Evolutionary conservation across 2,888 invertebrate genomes (phyloP).

Genomic region (Xylota sylvarum): DNA sequence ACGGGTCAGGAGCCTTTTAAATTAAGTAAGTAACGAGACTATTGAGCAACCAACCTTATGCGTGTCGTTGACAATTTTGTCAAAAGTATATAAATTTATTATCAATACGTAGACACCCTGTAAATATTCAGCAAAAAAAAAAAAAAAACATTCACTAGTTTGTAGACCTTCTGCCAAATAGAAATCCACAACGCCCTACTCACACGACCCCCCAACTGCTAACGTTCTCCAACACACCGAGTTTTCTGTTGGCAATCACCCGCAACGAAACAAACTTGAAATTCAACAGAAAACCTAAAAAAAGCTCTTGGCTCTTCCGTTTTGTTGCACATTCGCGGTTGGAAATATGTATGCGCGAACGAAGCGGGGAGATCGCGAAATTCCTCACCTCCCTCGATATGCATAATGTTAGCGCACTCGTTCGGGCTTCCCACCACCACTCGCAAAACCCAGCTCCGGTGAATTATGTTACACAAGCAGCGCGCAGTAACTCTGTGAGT

Average conservation of each 20-base stretch:
- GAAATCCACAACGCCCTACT: neutral
- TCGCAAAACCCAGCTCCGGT: conserved; percentile 31
- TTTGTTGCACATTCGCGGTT: conserved; percentile 61
- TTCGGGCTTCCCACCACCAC: neutral
- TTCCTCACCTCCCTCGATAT: conserved; percentile 40
- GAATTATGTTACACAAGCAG: conserved; percentile 65
- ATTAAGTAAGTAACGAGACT: no score
- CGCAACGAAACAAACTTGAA: conserved; percentile 43
- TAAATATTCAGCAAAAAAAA: no score
- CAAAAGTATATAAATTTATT: no score
- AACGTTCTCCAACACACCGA: conserved; percentile 3
- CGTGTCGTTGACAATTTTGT: no score
- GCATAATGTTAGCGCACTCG: conserved; percentile 17
- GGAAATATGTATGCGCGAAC: conserved; percentile 14
- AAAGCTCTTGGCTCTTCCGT: conserved; percentile 60
- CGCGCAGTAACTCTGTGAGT: conserved; percentile 18
- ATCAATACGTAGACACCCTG: no score
- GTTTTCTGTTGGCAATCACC: conserved; percentile 38
- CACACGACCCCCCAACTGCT: conserved; percentile 20
- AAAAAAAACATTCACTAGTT: no score
- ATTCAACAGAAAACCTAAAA: conserved; percentile 47
- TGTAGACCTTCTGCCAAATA: no score
- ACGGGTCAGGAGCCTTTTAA: no score
- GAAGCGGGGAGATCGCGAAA: conserved; percentile 48
- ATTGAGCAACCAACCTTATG: no score